phyloP scores from a whole-genome alignment of 1,140 invertebrate species.

The Bombus haemorrhoidalis region DNA sequence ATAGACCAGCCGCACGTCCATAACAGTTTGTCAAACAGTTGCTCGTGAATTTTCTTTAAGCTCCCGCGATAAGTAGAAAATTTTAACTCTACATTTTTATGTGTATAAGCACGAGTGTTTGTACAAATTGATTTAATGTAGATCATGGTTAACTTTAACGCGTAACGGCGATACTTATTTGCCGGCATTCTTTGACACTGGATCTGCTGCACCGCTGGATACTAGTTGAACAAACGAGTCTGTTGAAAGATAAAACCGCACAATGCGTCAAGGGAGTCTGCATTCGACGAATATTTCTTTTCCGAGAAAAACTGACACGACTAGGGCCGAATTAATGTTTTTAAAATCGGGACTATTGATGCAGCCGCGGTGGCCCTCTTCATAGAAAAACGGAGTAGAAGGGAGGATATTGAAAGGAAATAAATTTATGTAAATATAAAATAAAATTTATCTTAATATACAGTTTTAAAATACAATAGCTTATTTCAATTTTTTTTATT shows the following conservation, averaged over 20 bases:
- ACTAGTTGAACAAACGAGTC: conserved; percentile 72
- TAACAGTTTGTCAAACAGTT: conserved; percentile 1
- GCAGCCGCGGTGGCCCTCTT: no score
- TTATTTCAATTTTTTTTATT: no score
- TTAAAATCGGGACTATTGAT: no score
- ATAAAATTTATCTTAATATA: no score
- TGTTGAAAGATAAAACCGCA: conserved; percentile 78
- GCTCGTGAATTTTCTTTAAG: neutral
- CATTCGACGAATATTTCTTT: conserved; percentile 51
- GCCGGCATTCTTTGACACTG: conserved; percentile 66
- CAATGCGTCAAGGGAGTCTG: conserved; percentile 68
- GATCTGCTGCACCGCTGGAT: conserved; percentile 61
- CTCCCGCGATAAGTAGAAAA: neutral
- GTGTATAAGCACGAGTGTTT: no score
- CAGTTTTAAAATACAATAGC: no score
- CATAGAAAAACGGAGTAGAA: no score
- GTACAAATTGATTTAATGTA: neutral
- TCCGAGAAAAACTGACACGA: conserved; percentile 48
- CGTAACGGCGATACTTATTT: conserved; percentile 10
- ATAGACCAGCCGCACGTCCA: neutral
- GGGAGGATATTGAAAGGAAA: no score
- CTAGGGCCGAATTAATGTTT: no score
- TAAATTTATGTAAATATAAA: no score
- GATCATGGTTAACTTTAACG: neutral
- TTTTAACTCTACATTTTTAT: neutral